Evolutionary conservation across 1,140 invertebrate genomes (phyloP).

Genomic region (Neuroterus valhalla): DNA sequence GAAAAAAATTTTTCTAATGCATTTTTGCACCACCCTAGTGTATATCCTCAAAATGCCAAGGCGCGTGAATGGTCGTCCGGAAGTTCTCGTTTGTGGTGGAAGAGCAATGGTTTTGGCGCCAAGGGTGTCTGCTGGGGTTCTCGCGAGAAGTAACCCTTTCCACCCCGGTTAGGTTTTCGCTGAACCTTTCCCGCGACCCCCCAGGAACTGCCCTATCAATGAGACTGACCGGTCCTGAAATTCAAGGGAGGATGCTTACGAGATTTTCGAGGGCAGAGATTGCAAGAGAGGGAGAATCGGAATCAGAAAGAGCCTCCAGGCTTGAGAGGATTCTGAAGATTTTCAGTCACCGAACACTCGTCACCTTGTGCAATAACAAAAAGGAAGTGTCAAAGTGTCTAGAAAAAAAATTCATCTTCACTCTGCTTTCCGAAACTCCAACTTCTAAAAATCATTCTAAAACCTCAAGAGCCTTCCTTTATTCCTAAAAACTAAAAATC

Average conservation of each 20-base stretch:
- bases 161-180: neutral
- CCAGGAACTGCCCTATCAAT: conserved; percentile 15
- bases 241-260: conserved; percentile 53
- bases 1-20: too few relatives aligned
- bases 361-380: conserved; percentile 56
- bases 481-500: too few relatives aligned
- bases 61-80: neutral
- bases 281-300: conserved; percentile 42
- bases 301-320: conserved; percentile 34
- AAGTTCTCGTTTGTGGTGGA: neutral
- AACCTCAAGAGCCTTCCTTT: too few relatives aligned
- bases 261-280: conserved; percentile 7
- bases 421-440: too few relatives aligned
- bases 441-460: too few relatives aligned
- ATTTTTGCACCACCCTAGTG: too few relatives aligned
- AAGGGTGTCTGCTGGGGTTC: neutral
- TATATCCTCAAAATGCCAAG: neutral
- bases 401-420: too few relatives aligned
- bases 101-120: neutral
- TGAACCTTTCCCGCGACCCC: conserved; percentile 42
- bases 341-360: conserved; percentile 52
- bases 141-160: conserved; percentile 9
- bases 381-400: conserved; percentile 36
- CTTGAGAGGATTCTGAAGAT: conserved; percentile 47
- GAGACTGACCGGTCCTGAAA: conserved; percentile 50